Evolutionary conservation across 2,888 invertebrate genomes (phyloP), one percentile per base, ranked within the genome.

Genomic region (Eupithecia dodoneata): DNA sequence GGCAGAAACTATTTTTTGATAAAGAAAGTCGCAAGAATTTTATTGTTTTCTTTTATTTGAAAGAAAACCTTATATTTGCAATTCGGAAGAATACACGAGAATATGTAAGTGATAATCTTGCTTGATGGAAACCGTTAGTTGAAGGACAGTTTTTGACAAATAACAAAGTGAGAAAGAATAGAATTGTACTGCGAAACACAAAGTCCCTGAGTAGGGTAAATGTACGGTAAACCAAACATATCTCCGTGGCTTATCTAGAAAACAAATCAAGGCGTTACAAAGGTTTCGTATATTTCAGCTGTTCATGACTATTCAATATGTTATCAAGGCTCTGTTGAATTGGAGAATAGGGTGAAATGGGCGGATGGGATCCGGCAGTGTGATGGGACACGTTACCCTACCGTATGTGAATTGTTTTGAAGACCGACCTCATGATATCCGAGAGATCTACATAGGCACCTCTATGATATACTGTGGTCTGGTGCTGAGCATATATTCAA

Each of bases 271-370:
- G 71, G 73, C 15, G 71, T 76, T 63, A 74, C 78, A 78, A 78
- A 78, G 78, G 73, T 78, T 74, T n/a, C 52, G 72, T 75, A 73
- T 71, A 73, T 74, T 73, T 79, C 79, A 75, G 71, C 71, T 72
- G 66, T 76, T 80, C 78, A 77, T 78, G 76, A 79, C 77, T 80
- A 80, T 78, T 78, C 80, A 81, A 78, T 80, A 77, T 52, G 74
- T 80, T 80, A 79, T 80, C 79, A 76, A 41, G 71, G 52, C 41
- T 71, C 69, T 67, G 74, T 72, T 41, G 79, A 78, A 81, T 79
- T 71, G 76, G 75, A 76, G 75, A 79, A 78, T 78, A 79, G 77
- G 52, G 59, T 65, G 76, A 78, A 80, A 78, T 69, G 74, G 52
- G 66, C 72, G 77, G 80, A 80, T 79, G 73, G 73, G 77, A 80